These are phyloP conservation scores for Corvus cornix DNA, from an alignment of 2,113 vertebrate species.

Conservation along the genomic window DNA sequence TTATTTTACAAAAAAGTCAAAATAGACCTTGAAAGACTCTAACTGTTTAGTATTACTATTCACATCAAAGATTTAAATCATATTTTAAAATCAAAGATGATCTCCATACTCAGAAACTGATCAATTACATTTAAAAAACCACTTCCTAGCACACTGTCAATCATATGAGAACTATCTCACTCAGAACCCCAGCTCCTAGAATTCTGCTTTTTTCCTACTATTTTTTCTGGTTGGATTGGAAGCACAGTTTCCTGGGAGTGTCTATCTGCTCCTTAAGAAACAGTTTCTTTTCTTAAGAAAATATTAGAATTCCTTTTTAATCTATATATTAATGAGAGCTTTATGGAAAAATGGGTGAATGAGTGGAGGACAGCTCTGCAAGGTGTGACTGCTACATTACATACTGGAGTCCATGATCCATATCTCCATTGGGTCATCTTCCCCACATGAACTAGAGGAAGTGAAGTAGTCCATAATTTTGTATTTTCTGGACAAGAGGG, in stretches of 20 bases:
- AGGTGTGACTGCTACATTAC: conserved; percentile 23
- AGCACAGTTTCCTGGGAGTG: background rate
- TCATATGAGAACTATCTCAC: background rate
- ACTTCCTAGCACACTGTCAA: background rate
- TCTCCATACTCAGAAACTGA: background rate
- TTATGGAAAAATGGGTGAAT: background rate
- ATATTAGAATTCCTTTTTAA: background rate
- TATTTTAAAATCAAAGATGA: background rate
- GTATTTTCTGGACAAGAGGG: conserved; percentile 76
- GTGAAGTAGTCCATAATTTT: conserved; percentile 73
- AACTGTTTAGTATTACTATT: background rate
- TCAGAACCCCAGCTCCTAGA: background rate
- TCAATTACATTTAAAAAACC: background rate
- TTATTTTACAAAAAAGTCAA: background rate
- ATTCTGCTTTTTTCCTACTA: background rate
- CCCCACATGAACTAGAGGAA: conserved; percentile 71
- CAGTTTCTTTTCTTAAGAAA: background rate
- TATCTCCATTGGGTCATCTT: conserved; percentile 88
- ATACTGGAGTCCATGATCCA: conserved; percentile 94
- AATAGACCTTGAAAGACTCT: background rate
- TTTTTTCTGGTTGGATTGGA: background rate
- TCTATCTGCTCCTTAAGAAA: background rate
- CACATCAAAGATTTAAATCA: background rate
- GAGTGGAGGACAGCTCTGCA: background rate
- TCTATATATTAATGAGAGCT: background rate